Evolutionary conservation across 2,797 vertebrate genomes (phyloP), one percentile per base, ranked within the genome.

Genomic region (Rhincodon typus): DNA sequence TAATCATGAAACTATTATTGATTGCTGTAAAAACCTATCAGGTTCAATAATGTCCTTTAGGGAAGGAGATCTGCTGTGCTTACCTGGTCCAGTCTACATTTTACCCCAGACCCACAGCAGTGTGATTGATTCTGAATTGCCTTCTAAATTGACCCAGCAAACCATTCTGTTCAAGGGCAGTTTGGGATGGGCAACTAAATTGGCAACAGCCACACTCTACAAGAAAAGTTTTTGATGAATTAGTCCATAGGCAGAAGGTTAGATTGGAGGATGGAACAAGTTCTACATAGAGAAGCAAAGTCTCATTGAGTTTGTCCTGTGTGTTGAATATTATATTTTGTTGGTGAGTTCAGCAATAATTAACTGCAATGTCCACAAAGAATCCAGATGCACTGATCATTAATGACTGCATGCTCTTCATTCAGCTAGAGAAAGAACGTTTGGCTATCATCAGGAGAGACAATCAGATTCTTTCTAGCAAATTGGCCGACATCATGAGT

Each of bases 361-460:
- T 53, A 88, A 53, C 27, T 50, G 13, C 27, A 88, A 2, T 15
- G 82, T 46, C 38, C 46, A 7, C 42, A 46, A 38, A 46, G 82
- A 84, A 46, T 2, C 5, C 82, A 46, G 42, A 86, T 84, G 53
- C 53, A 62, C 53, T 25, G 19, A 50, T 25, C 21, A n/a, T n/a
- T 87, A 34, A 95, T 25, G 53, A 17, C 19, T 67, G 7, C 23
- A 27, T 67, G 53, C 90, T 12, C 72, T 50, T 46, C 84, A n/a
- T 66, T 95, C 96, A 98, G 98, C 96, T 97, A 96, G 97, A 98
- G 95, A 97, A 97, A 0, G 98, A 98, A 86, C 97, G 97, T 0
- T 96, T 97, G 96, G 96, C 97, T 0, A 27, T 96, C 96, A 97
- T 97, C 0, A 96, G 97, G 95, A 97, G 97, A 94, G 97, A 98